Evolutionary conservation across 2,888 invertebrate genomes (phyloP), one percentile per base, ranked within the genome.

Genomic region (Acrobasis consociella): DNA sequence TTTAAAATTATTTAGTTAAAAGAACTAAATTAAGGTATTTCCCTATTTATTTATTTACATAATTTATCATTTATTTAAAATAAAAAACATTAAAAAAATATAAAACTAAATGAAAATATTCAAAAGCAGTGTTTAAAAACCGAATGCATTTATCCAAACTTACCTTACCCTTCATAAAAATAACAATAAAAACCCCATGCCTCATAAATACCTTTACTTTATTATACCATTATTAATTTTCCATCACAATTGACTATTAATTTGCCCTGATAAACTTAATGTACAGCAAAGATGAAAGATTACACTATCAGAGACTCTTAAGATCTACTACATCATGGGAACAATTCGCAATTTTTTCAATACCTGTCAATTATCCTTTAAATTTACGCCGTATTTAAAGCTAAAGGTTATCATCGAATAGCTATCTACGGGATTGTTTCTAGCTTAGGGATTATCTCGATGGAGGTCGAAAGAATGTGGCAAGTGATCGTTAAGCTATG

Each of bases 401-500:
- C 46, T 39, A 15, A 15, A 39, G 10, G 38, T 55, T 55, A 55
- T 55, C 55, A 15, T 1, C 9, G 38, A n/a, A 55, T 10, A 55
- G 39, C 38, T 17, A 55, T 55, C 55, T 56, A 10, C 39, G 17
- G 58, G 59, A 63, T 60, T 55, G 60, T 56, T 60, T 49, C 50
- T 55, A 37, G 55, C 50, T 56, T 59, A 63, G 52, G 56, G 37
- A 60, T 59, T 69, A 78, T 80, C 78, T 71, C 73, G 78, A 78
- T 76, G 72, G 69, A 69, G 67, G 71, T 72, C 76, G 78, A 81
- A 87, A 86, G 87, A 88, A 89, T 86, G 86, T 81, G 75, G 75
- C 80, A 75, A 74, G 87, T 86, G 86, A 89, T 89, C 84, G 88
- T 87, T 84, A 81, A 86, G 85, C 72, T 87, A 89, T 90, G 90